Conservation (phyloP, 2,888 invertebrate genomes). For the Psococerastis gibbosa region DNA sequence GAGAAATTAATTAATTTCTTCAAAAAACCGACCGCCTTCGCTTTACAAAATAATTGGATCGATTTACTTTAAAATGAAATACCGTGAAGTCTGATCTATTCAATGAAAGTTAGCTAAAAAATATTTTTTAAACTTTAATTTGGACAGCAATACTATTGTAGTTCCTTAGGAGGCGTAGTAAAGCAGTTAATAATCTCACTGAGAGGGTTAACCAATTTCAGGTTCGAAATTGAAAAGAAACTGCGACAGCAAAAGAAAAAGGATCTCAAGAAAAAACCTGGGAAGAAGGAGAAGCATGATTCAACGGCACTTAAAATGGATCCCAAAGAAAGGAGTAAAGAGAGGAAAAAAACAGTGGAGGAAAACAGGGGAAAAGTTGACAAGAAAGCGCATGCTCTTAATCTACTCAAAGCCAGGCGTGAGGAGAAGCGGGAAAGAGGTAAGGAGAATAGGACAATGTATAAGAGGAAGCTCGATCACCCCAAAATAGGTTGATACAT, state of each 20-base stretch:
- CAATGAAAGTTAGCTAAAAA: no score
- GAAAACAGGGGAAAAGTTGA: slow-evolving; percentile 59
- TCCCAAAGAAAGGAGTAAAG: slow-evolving; percentile 61
- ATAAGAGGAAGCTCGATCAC: no score
- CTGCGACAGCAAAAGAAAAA: slow-evolving; percentile 63
- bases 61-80: no score
- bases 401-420: slow-evolving; percentile 68
- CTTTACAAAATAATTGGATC: no score
- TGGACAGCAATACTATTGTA: no score
- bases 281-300: slow-evolving; percentile 35
- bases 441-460: slow-evolving; percentile 22
- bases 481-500: neutral
- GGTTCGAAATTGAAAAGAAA: slow-evolving; percentile 92
- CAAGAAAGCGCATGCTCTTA: slow-evolving; percentile 85
- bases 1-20: no score
- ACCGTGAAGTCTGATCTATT: no score
- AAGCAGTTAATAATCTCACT: no score
- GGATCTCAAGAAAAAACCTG: slow-evolving; percentile 39
- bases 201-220: no score
- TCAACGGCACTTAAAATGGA: slow-evolving; percentile 30
- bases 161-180: no score
- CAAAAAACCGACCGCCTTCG: no score
- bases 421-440: slow-evolving; percentile 72
- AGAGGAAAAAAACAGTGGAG: slow-evolving; percentile 78
- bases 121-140: no score